Evolutionary conservation across 2,888 invertebrate genomes (phyloP), one percentile per base, ranked within the genome.

Genomic region (Camponotus fellah): DNA sequence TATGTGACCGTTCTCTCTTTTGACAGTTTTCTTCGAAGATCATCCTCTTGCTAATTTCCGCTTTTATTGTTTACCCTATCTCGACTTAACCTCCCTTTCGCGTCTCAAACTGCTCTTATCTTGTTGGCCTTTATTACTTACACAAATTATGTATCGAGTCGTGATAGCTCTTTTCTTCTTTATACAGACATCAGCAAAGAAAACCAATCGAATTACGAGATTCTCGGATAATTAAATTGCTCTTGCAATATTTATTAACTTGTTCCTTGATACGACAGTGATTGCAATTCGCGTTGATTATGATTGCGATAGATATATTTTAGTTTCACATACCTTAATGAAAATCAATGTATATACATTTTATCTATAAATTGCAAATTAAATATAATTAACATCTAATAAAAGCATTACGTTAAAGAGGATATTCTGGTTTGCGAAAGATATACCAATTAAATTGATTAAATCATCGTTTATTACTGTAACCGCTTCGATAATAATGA

Each of bases 401-500:
- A 14, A 71, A 43, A 71, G 60, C 4, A 58, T 60, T 34, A 37
- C 26, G 46, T 26, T 46, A 21, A 21, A 34, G 34, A 26, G 60
- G 74, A 37, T 17, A n/a, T 75, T 49, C 43, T 46, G 72, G 43
- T 58, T 46, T 10, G 58, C 21, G 75, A 72, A 17, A 46, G 60
- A 60, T 21, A 17, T 34, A 34, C 21, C 32, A 34, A 26, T 0
- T 32, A 56, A 2, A 32, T 80, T 60, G 79, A 74, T 72, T 74
- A 74, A 80, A 80, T 74, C 34, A 79, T 79, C 14, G 12, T 84
- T 89, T 89, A 89, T 90, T 89, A 83, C 82, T 84, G 83, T 76
- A 88, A 90, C 88, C 76, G 69, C 71, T 71, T 87, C 83, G 76
- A 84, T 81, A 60, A 81, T 89, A 90, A 89, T 85, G 88, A 90